Percentiles rank a stretch among this genome's conserved stretches.
Conservation (phyloP, 2,888 invertebrate species). For the Scelioninae gen. 2 region DNA sequence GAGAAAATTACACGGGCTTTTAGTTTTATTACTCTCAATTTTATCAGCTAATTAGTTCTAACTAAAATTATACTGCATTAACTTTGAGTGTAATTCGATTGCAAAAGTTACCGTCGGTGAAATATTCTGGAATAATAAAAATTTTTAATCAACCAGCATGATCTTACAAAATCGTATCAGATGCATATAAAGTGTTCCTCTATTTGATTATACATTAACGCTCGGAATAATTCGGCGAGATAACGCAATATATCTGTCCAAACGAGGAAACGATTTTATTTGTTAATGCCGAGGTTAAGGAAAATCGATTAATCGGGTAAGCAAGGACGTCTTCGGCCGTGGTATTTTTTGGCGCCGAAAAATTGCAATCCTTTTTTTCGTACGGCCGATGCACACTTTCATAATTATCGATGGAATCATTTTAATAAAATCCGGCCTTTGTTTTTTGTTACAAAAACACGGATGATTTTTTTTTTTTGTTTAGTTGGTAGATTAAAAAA, state of each 20-base stretch:
- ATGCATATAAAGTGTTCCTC: constrained; percentile 19
- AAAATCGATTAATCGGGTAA: no score
- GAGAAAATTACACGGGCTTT: constrained; percentile 40
- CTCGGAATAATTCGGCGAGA: constrained; percentile 23
- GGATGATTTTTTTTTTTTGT: no score
- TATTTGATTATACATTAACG: constrained; percentile 11
- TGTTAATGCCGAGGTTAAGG: no score
- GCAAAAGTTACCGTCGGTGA: constrained; percentile 15
- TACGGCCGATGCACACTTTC: no score
- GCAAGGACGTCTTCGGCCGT: no score
- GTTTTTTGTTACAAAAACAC: no score
- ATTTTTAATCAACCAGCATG: constrained; percentile 25
- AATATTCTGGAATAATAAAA: constrained; percentile 26
- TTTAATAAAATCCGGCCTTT: no score
- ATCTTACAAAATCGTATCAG: constrained; percentile 21
- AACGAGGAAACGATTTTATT: no score
- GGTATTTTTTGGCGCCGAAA: no score
- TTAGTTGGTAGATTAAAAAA: constrained; percentile 1
- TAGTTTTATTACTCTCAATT: constrained; percentile 47
- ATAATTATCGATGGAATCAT: no score
- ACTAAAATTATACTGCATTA: constrained; percentile 41
- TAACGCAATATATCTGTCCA: no score
- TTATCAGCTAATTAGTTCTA: constrained; percentile 46
- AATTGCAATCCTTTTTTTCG: no score
- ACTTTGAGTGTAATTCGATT: constrained; percentile 47